Evolutionary conservation across 2,888 invertebrate species (phyloP), one percentile per base, ranked within the genome.

Genomic region (Diadromus collaris): DNA sequence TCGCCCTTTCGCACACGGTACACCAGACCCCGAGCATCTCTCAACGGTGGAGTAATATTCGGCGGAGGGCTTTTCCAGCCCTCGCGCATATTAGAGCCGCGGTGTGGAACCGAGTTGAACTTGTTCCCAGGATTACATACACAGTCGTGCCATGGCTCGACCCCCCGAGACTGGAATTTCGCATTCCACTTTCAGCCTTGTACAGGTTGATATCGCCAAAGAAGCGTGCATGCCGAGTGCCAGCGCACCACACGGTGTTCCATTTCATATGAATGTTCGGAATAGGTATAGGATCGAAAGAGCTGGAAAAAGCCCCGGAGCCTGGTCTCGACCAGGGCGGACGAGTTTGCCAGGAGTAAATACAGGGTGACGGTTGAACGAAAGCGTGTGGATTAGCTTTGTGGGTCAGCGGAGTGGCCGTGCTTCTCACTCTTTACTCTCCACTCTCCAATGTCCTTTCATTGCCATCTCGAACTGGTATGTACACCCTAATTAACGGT

Each of bases 361-460:
- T 82, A 83, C 70, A 64, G 69, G 63, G 46, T 51, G 74, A 71
- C 73, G 79, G 56, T 67, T 60, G 68, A 60, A 32, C 46, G 79
- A 72, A 70, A 72, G 80, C 76, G 71, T 48, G 13, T 60, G 81
- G 72, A 81, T 83, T 82, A 76, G 79, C 80, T 83, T 82, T 80
- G 77, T 82, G 75, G 79, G 79, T 78, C 81, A 69, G 68, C 64
- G 63, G 72, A 21, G 24, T 44, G 38, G 44, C 64, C 63, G 24
- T 32, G 16, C 67, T 44, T 48, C 69, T 58, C 67, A 13, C 67
- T 38, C 21, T 10, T 68, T 74, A 61, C 41, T 63, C 51, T 21
- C 61, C 16, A 44, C 67, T 41, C 32, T 48, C 19, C 27, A 16
- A 51, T 24, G 34, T 32, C 48, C 19, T 34, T 48, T 48, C 46